These are phyloP conservation scores for Dendrolimus houi DNA, from an alignment of 2,888 invertebrate genomes.

Conservation along the genomic window DNA sequence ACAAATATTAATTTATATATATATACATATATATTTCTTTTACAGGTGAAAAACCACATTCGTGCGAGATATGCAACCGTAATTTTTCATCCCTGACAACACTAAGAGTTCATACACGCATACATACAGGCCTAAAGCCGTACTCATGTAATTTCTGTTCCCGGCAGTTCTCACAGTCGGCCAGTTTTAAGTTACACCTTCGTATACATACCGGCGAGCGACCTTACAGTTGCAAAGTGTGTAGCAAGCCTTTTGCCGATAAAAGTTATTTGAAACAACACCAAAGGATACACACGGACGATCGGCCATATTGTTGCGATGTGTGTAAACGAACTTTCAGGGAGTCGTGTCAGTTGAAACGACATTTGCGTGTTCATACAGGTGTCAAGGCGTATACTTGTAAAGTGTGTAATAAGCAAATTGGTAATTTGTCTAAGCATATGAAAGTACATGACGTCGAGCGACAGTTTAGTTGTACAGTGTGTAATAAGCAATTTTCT, in stretches of 20 bases:
- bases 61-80: conserved; percentile 57
- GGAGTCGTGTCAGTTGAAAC: conserved; percentile 53
- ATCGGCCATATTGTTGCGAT: conserved; percentile 52
- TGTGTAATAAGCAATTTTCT: conserved; percentile 49
- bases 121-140: conserved; percentile 58
- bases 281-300: conserved; percentile 57
- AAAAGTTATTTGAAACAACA: conserved; percentile 65
- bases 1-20: neutral
- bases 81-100: conserved; percentile 61
- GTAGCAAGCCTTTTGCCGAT: conserved; percentile 58
- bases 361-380: conserved; percentile 53
- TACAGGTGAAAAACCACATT: conserved; percentile 35
- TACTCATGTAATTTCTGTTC: conserved; percentile 53
- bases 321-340: conserved; percentile 52
- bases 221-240: conserved; percentile 50
- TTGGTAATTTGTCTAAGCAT: conserved; percentile 56
- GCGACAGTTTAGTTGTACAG: conserved; percentile 33
- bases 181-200: conserved; percentile 57
- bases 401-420: conserved; percentile 61
- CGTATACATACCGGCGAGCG: conserved; percentile 57
- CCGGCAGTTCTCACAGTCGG: conserved; percentile 58
- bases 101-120: conserved; percentile 58
- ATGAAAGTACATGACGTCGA: conserved; percentile 54
- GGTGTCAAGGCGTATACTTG: conserved; percentile 59
- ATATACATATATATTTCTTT: neutral